phyloP scores from a whole-genome alignment of 2,797 vertebrate species.

The Eupleurogrammus muticus region DNA sequence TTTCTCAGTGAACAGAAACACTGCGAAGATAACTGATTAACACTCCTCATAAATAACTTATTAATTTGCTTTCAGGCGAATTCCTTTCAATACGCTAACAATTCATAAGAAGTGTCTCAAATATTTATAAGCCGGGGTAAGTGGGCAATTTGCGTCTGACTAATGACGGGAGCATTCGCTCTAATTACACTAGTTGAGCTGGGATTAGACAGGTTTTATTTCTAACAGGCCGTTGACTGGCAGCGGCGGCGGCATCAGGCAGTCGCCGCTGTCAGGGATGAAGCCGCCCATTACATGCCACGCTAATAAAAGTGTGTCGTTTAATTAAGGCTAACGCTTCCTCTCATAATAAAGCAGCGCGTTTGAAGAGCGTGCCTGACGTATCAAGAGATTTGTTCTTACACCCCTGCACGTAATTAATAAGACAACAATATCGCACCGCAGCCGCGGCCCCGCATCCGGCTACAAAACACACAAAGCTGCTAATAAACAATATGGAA shows the following conservation, averaged over 20 bases:
- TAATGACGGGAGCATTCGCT: slow-evolving; percentile 62
- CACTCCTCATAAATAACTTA: slow-evolving; percentile 72
- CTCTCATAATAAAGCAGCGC: slow-evolving; percentile 57
- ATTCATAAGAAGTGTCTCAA: slow-evolving; percentile 59
- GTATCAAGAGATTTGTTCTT: slow-evolving; percentile 70
- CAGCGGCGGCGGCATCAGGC: slow-evolving; percentile 40
- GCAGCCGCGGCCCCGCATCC: slow-evolving; percentile 43
- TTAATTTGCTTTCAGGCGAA: slow-evolving; percentile 72
- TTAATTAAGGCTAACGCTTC: slow-evolving; percentile 72
- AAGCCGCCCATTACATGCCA: slow-evolving; percentile 44
- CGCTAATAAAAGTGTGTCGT: slow-evolving; percentile 68
- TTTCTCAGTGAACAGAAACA: slow-evolving; percentile 18
- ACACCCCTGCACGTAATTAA: slow-evolving; percentile 72
- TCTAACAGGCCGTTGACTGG: slow-evolving; percentile 58
- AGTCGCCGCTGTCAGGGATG: slow-evolving; percentile 41
- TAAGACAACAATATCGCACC: slow-evolving; percentile 70
- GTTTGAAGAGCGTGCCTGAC: slow-evolving; percentile 49
- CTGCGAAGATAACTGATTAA: slow-evolving; percentile 50
- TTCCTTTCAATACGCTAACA: slow-evolving; percentile 57
- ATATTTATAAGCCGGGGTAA: slow-evolving; percentile 68
- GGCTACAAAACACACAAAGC: slow-evolving; percentile 53
- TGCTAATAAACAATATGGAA: slow-evolving; percentile 75
- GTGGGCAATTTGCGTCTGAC: slow-evolving; percentile 66
- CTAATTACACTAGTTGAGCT: slow-evolving; percentile 77
- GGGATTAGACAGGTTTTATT: slow-evolving; percentile 69